Percentiles rank a stretch among this genome's conserved stretches.
phyloP scores from a whole-genome alignment of 1,140 invertebrate genomes.

The Leguminivora glycinivorella region DNA sequence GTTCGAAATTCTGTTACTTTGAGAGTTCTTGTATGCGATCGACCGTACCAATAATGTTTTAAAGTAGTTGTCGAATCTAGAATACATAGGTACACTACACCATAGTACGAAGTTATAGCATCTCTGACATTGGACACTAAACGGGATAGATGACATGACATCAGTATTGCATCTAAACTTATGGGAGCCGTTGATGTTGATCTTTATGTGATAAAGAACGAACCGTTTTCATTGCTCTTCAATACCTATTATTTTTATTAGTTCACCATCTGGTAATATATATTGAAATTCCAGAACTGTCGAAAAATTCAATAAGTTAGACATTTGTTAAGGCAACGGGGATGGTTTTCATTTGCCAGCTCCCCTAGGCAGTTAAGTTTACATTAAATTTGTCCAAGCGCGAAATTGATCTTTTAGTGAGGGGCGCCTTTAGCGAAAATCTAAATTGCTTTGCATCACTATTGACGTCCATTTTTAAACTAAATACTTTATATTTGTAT shows the following conservation, averaged over 20 bases:
- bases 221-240: no score
- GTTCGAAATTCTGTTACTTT: no score
- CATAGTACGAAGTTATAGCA: no score
- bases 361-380: constrained; percentile 74
- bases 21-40: no score
- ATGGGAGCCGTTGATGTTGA: no score
- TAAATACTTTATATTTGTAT: constrained; percentile 17
- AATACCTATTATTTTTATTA: background rate
- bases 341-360: constrained; percentile 68
- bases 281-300: constrained; percentile 40
- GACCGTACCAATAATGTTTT: no score
- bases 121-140: no score
- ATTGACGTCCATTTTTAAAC: constrained; percentile 44
- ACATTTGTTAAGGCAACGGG: constrained; percentile 68
- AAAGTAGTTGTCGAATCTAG: no score
- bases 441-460: constrained; percentile 68
- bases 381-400: constrained; percentile 76
- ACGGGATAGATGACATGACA: no score
- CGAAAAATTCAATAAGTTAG: constrained; percentile 70
- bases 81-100: no score
- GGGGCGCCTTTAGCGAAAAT: constrained; percentile 64
- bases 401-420: constrained; percentile 76
- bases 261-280: background rate
- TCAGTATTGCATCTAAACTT: no score
- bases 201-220: no score